A percentile compares a stretch with the other conserved stretches of the same genome.
phyloP scores from a whole-genome alignment of 2,797 vertebrate genomes.

The Myotis daubentonii region DNA sequence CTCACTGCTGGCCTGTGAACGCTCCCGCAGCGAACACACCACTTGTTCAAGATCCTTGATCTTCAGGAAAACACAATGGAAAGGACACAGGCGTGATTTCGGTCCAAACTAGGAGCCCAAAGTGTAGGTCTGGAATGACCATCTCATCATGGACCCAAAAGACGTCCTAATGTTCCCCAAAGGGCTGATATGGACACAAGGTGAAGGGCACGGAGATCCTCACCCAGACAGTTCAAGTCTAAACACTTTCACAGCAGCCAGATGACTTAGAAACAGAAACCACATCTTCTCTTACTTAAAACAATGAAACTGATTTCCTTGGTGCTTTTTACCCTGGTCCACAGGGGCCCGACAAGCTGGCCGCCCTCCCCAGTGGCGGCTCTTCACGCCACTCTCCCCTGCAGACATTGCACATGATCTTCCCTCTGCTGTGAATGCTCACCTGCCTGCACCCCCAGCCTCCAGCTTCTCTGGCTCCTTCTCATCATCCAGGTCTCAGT shows the following conservation, averaged over 20 bases:
- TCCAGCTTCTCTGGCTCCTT: neutral
- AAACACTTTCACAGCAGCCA: neutral
- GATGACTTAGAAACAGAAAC: neutral
- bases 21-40: slow-evolving; percentile 90
- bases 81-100: rapidly evolving
- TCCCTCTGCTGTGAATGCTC: neutral
- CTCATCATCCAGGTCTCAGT: neutral
- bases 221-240: neutral
- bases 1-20: slow-evolving; percentile 91
- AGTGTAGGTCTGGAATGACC: neutral
- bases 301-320: neutral
- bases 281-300: neutral
- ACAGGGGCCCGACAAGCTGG: neutral
- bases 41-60: slow-evolving; percentile 93
- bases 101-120: neutral
- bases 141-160: rapidly evolving
- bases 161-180: rapidly evolving
- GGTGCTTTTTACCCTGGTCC: neutral
- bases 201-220: neutral
- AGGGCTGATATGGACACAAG: rapidly evolving
- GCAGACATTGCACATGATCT: too few species aligned
- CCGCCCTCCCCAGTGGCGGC: neutral
- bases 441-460: too few species aligned
- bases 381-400: rapidly evolving
- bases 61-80: slow-evolving; percentile 78